Base-by-base conservation (phyloP, 92 coral and sea anemone genomes). In the Palythoa grandis region DNA sequence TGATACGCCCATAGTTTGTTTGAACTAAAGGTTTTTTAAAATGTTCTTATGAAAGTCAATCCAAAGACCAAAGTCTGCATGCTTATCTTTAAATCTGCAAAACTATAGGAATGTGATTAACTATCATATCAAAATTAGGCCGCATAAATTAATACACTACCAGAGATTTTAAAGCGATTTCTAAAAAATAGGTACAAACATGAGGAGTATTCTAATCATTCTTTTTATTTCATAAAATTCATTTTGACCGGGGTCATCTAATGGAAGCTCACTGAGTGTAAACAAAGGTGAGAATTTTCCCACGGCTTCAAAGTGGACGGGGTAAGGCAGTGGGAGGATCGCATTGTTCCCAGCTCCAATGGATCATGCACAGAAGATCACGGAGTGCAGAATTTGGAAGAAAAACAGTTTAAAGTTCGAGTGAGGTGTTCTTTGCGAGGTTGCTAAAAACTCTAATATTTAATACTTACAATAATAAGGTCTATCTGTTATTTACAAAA, bases 201-300 rank as follows among this genome's bases (percentile, higher is more conserved):
- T n/a, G 25, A 35, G 22, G 69, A 19, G 69, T 63, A 19, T 63
- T n/a, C 74, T 69, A 11, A 22, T 69, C 35, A 13, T 54, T 23
- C 13, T 12, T 12, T 24, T 24, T 13, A 22, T 25, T 16, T 37
- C 16, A 3, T 11, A 37, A n/a, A 50, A 48, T 24, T 53, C 12
- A 22, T 23, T 52, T 52, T 76, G 13, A 5, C 5, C 25, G 22
- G 17, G 22, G 67, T 24, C 39, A 19, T 9, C 4, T 29, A 54
- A 54, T 15, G 53, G 66, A 7, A 24, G 24, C 6, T 52, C 50
- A 24, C 3, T 50, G 23, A 15, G 52, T 47, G 4, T 50, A 7
- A 4, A 76, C 48, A 53, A 54, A 1, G 15, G 50, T 3, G 67
- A n/a, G 22, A 54, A 53, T 76, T 76, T 76, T 76, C 82, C 82